Conservation (phyloP, 2,113 vertebrate species). For the Benitochromis conjunctus region DNA sequence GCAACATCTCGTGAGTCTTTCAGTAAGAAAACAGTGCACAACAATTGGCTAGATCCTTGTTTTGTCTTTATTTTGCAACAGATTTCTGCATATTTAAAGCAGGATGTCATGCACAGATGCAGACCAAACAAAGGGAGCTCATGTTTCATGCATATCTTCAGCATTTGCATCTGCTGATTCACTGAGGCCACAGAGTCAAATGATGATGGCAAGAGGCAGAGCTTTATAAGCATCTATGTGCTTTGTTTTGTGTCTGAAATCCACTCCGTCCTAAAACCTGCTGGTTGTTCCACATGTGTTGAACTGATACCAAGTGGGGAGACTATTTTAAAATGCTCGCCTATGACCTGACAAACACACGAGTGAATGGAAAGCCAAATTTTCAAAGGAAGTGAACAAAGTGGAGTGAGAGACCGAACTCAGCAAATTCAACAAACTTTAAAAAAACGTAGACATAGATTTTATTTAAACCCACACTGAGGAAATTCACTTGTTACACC, state of each 20-base stretch:
- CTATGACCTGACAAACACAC: neutral
- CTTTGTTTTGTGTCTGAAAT: neutral
- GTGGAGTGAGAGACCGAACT: neutral
- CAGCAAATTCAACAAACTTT: neutral
- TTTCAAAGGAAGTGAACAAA: neutral
- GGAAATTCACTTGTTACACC: neutral
- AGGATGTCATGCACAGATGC: neutral
- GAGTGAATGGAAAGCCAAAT: neutral
- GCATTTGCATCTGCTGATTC: conserved; percentile 29
- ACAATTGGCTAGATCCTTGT: neutral
- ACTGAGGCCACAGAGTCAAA: conserved; percentile 16
- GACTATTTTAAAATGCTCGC: neutral
- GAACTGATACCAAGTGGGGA: conserved; percentile 13
- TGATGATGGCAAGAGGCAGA: neutral
- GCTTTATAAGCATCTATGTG: neutral
- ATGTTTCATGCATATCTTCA: neutral
- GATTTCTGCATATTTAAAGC: conserved; percentile 9
- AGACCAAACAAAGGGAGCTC: conserved; percentile 22
- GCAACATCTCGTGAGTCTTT: neutral
- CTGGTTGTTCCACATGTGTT: neutral
- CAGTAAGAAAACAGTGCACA: neutral
- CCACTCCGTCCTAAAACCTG: neutral
- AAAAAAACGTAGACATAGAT: neutral
- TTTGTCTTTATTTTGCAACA: neutral
- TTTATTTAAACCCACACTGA: neutral